These are phyloP conservation scores for Lasioglossum marginatum DNA, from an alignment of 2,888 invertebrate species.

Conservation along the genomic window DNA sequence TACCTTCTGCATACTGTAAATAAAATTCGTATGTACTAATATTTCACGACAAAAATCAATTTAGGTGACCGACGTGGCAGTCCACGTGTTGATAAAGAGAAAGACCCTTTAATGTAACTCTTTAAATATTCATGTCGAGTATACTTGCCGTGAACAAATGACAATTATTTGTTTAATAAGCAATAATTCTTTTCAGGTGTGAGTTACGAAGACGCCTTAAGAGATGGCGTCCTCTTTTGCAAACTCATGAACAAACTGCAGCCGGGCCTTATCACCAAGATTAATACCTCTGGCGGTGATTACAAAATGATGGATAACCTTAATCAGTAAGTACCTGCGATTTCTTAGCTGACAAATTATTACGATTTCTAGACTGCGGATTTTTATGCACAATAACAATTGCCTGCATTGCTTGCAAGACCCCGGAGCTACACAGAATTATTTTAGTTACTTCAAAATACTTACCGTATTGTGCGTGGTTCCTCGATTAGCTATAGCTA, in stretches of 20 bases:
- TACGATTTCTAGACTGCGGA: no score
- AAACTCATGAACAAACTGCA: slow-evolving; percentile 95
- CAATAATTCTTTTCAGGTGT: slow-evolving; percentile 81
- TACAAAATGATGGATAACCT: slow-evolving; percentile 99
- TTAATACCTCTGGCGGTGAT: slow-evolving; percentile 94
- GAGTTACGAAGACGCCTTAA: slow-evolving; percentile 91
- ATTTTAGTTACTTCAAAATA: no score
- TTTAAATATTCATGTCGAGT: not conserved
- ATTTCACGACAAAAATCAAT: no score
- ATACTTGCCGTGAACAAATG: not conserved
- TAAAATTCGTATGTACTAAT: not conserved
- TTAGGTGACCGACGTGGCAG: not conserved
- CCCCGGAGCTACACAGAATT: not conserved
- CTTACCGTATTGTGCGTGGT: not conserved
- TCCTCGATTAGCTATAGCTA: not conserved
- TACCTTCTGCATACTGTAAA: not conserved
- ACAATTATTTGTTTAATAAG: no score
- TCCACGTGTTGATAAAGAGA: not conserved
- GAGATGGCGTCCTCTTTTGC: slow-evolving; percentile 94
- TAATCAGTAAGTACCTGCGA: slow-evolving; percentile 89
- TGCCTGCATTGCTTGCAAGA: not conserved
- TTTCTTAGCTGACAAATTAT: not conserved
- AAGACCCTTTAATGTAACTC: not conserved
- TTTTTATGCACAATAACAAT: no score
- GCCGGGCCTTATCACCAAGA: slow-evolving; percentile 93